Conservation (phyloP, 2,113 vertebrate species). For the Malurus elegans region DNA sequence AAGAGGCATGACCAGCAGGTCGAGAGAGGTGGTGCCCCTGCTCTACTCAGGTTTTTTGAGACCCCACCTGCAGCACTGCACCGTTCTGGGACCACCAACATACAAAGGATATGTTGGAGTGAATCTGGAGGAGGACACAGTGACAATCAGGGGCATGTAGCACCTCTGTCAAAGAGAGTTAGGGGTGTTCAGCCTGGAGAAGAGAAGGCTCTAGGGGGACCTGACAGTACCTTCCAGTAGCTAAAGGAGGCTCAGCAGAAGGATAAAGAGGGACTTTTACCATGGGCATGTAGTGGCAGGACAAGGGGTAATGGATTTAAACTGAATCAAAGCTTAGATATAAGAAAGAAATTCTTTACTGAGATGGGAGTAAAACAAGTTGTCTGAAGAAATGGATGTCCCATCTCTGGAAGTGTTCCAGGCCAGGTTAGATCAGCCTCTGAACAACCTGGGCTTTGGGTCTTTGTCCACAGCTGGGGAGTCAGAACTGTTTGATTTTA, state of each 20-base stretch:
- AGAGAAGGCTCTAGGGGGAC: too few species aligned
- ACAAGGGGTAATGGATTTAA: background rate
- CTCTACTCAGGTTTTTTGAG: background rate
- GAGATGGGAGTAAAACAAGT: too few species aligned
- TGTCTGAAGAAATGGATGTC: background rate
- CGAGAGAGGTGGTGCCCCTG: too few species aligned
- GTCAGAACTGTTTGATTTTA: background rate
- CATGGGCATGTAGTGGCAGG: background rate
- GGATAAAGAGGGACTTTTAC: background rate
- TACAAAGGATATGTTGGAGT: background rate
- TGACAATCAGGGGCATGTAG: background rate
- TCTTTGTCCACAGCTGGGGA: background rate
- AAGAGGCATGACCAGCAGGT: fast-evolving
- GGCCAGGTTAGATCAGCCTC: background rate
- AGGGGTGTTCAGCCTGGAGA: background rate
- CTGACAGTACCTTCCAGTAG: background rate
- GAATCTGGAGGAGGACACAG: background rate
- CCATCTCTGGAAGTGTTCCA: background rate
- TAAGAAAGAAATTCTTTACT: background rate
- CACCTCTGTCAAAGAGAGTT: background rate
- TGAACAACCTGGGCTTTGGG: background rate
- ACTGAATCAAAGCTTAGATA: background rate
- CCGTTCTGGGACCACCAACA: background rate
- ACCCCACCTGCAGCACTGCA: fast-evolving
- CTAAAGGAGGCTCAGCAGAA: background rate